phyloP scores from a whole-genome alignment of 2,888 invertebrate species.

The Macrophya alboannulata region DNA sequence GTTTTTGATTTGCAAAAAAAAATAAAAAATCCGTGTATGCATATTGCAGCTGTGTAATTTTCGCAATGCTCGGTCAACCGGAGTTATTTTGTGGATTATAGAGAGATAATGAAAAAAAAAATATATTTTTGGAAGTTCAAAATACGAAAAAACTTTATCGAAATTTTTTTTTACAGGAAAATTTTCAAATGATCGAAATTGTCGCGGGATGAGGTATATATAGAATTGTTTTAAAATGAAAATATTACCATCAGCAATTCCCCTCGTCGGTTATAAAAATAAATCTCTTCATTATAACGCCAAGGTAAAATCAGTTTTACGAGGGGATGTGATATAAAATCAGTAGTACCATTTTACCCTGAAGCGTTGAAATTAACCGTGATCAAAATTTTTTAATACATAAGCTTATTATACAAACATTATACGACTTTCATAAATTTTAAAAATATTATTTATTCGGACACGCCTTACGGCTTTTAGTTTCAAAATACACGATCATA shows the following conservation, averaged over 20 bases:
- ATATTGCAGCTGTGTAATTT: too few species aligned
- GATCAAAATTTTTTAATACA: conserved; percentile 15
- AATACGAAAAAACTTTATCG: background rate
- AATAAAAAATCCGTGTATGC: background rate
- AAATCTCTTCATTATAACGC: conserved; percentile 39
- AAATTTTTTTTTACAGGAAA: background rate
- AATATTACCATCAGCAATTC: background rate
- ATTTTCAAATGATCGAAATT: background rate
- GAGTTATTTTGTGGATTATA: background rate
- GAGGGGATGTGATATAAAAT: conserved; percentile 16
- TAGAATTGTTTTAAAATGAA: background rate
- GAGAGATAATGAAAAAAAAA: background rate
- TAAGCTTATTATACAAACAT: background rate
- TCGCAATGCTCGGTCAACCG: too few species aligned
- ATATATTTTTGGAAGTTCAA: background rate
- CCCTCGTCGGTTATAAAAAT: conserved; percentile 4
- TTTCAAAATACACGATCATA: background rate
- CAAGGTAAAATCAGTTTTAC: conserved; percentile 24
- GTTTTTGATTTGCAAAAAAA: background rate
- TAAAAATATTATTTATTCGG: background rate
- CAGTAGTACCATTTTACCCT: background rate
- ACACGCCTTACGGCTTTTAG: background rate
- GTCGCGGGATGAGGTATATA: background rate
- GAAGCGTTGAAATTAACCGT: conserved; percentile 9
- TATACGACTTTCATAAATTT: conserved; percentile 14